phyloP scores from a whole-genome alignment of 1,140 invertebrate genomes.

The Drosophila sp. region DNA sequence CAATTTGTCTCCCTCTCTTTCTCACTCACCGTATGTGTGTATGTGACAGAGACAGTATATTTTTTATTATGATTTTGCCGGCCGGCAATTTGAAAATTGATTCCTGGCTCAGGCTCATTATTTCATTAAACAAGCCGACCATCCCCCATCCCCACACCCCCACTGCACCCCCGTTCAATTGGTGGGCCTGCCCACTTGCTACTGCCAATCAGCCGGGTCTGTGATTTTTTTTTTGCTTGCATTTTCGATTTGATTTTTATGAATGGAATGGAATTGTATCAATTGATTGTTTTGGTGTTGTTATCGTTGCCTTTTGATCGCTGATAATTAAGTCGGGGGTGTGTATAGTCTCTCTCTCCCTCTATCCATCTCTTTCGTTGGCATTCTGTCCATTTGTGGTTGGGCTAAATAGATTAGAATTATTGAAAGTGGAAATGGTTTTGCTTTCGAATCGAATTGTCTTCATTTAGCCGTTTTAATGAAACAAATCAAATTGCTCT shows the following conservation, averaged over 20 bases:
- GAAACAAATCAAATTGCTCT: conserved; percentile 69
- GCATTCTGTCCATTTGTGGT: background rate
- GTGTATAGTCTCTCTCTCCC: conserved; percentile 34
- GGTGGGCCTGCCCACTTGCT: conserved; percentile 33
- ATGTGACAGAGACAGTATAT: background rate
- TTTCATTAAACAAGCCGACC: conserved; percentile 67
- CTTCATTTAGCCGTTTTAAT: conserved; percentile 41
- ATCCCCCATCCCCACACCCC: background rate
- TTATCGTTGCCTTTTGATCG: conserved; percentile 77
- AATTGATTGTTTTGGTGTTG: conserved; percentile 79
- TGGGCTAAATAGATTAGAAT: conserved; percentile 65
- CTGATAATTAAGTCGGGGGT: conserved; percentile 75
- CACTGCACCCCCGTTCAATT: conserved; percentile 28
- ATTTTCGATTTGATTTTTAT: conserved; percentile 76
- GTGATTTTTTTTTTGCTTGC: conserved; percentile 75
- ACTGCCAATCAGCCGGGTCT: conserved; percentile 38
- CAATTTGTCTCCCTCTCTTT: conserved; percentile 68
- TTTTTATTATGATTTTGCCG: conserved; percentile 34
- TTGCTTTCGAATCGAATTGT: conserved; percentile 7
- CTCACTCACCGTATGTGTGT: background rate
- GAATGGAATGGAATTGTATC: conserved; percentile 80
- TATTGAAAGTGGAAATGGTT: conserved; percentile 57
- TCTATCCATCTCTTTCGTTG: conserved; percentile 2
- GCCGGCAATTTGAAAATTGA: conserved; percentile 78
- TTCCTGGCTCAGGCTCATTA: conserved; percentile 70